Percentiles rank a stretch among this genome's conserved stretches.
Conservation (phyloP, 2,113 vertebrate genomes). For the Pygoscelis antarcticus region DNA sequence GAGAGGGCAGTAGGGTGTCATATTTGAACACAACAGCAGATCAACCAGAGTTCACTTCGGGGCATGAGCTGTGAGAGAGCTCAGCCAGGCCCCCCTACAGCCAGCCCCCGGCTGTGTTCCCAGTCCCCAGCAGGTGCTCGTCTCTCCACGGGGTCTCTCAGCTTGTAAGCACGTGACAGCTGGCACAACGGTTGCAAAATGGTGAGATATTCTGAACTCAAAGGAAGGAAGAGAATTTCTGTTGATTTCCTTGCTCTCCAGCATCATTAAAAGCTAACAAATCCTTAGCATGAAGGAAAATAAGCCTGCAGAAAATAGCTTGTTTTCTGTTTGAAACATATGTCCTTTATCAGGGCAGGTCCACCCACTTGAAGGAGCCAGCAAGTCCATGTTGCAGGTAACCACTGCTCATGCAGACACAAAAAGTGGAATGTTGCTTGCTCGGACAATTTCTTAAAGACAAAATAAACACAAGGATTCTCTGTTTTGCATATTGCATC, state of each 20-base stretch:
- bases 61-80: neutral
- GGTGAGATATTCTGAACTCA: neutral
- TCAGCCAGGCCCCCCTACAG: rapidly evolving
- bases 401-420: neutral
- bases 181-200: neutral
- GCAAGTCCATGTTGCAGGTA: neutral
- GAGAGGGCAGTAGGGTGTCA: neutral
- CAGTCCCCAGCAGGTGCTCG: neutral
- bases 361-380: neutral
- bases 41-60: neutral
- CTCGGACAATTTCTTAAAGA: neutral
- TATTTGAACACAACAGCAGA: neutral
- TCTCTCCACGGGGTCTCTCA: neutral
- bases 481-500: neutral
- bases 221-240: neutral
- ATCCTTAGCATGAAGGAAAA: neutral
- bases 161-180: neutral
- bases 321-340: neutral
- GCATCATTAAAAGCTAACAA: neutral
- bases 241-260: neutral
- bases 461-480: neutral
- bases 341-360: neutral
- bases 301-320: neutral
- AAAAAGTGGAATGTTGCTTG: neutral
- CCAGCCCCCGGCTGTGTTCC: rapidly evolving